phyloP scores from a whole-genome alignment of 2,797 vertebrate species.

The Phataginus tricuspis region DNA sequence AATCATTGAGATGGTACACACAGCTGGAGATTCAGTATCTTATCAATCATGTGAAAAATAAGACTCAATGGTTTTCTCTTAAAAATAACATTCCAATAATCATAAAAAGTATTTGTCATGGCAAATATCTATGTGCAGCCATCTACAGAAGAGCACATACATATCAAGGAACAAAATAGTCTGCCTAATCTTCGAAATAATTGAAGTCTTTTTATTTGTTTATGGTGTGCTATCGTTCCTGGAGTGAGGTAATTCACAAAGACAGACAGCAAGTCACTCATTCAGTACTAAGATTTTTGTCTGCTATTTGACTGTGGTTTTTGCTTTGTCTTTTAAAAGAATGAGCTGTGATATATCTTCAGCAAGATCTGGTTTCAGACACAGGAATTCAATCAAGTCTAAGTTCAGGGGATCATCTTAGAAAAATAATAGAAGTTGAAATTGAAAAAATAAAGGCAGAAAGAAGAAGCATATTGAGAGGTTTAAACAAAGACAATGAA shows the following conservation, averaged over 20 bases:
- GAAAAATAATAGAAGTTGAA: constrained; percentile 59
- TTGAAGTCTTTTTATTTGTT: background rate
- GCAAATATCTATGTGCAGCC: background rate
- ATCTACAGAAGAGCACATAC: background rate
- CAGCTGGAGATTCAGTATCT: background rate
- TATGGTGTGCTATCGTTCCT: constrained; percentile 16
- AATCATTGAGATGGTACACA: background rate
- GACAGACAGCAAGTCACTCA: background rate
- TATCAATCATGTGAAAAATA: background rate
- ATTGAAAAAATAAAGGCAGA: constrained; percentile 15
- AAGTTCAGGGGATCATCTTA: constrained; percentile 2
- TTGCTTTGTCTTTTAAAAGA: constrained; percentile 47
- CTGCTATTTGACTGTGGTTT: constrained; percentile 37
- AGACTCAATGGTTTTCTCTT: background rate
- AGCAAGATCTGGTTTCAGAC: background rate
- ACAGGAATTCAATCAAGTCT: constrained; percentile 52
- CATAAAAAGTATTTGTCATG: background rate
- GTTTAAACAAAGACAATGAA: background rate
- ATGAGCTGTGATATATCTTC: background rate
- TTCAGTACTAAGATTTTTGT: background rate
- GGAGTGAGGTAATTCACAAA: background rate
- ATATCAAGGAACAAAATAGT: background rate
- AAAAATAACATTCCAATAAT: constrained; percentile 6
- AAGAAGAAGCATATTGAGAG: background rate
- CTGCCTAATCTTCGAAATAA: background rate